Evolutionary conservation across 2,113 vertebrate genomes (phyloP).

Genomic region (Hydrolagus affinis): DNA sequence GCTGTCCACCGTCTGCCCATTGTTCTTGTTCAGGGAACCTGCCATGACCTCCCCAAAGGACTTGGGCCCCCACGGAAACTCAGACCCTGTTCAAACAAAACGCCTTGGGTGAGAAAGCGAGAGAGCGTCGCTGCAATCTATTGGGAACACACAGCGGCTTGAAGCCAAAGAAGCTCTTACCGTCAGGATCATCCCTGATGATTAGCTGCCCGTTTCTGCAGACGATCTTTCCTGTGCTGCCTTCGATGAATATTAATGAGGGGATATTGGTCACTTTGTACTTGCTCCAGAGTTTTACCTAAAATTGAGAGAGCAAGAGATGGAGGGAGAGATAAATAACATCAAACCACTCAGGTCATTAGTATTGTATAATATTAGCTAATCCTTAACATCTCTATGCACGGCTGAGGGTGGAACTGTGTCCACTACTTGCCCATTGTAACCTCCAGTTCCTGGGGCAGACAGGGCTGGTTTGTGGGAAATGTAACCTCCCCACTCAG

Average conservation of each 20-base stretch:
- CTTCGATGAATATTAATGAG: slow-evolving; percentile 92
- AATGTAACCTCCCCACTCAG: no score
- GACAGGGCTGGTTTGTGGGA: no score
- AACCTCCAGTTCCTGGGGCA: no score
- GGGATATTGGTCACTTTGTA: slow-evolving; percentile 97
- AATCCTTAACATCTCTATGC: no score
- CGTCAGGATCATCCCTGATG: slow-evolving; percentile 92
- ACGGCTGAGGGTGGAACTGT: no score
- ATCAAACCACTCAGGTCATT: no score
- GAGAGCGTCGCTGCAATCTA: not conserved
- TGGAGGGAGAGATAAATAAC: not conserved
- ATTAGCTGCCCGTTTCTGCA: slow-evolving; percentile 90
- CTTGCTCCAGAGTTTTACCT: slow-evolving; percentile 98
- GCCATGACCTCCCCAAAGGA: slow-evolving; percentile 93
- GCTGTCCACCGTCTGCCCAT: slow-evolving; percentile 79
- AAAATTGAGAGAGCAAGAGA: slow-evolving; percentile 40
- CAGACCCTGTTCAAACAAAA: slow-evolving; percentile 57
- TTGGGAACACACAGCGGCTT: slow-evolving; percentile 7
- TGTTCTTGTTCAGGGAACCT: slow-evolving; percentile 81
- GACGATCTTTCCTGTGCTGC: slow-evolving; percentile 77
- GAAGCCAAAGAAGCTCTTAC: slow-evolving; percentile 48
- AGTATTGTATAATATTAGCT: no score
- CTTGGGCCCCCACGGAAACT: slow-evolving; percentile 98
- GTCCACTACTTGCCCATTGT: no score
- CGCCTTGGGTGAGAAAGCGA: not conserved